phyloP scores from a whole-genome alignment of 1,140 invertebrate genomes.

The Parapsyche elsis region DNA sequence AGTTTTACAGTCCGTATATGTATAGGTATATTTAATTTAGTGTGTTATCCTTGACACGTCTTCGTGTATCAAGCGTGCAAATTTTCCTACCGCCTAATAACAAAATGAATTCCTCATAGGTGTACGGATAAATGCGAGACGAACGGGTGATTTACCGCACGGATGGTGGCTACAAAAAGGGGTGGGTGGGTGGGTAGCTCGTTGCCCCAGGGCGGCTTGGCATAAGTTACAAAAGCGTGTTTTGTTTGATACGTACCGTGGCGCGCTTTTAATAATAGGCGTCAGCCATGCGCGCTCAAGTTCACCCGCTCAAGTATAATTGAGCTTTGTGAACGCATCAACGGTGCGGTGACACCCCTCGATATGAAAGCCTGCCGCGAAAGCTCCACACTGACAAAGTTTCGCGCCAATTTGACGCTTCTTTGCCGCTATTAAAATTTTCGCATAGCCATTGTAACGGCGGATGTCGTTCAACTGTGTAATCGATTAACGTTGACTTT shows the following conservation, averaged over 20 bases:
- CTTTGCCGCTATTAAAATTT: not conserved
- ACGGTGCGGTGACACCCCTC: conserved; percentile 10
- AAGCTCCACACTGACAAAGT: not conserved
- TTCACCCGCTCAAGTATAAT: conserved; percentile 42
- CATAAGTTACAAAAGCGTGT: conserved; percentile 24
- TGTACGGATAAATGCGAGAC: not conserved
- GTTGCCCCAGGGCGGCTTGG: not conserved
- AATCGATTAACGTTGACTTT: too few relatives aligned
- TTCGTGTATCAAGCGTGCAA: too few relatives aligned
- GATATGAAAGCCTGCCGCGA: not conserved
- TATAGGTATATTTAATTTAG: too few relatives aligned
- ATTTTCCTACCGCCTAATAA: too few relatives aligned
- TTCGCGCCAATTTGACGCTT: conserved; percentile 3
- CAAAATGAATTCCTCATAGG: too few relatives aligned
- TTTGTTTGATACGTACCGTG: not conserved
- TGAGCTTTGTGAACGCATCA: conserved; percentile 44
- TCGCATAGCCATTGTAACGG: not conserved
- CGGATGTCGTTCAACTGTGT: not conserved
- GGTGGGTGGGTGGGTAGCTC: too few relatives aligned
- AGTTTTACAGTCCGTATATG: too few relatives aligned
- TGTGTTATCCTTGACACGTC: too few relatives aligned
- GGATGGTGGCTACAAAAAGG: not conserved
- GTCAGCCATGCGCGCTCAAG: conserved; percentile 40
- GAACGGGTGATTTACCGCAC: conserved; percentile 20
- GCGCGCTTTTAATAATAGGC: conserved; percentile 39